Base-by-base conservation (phyloP, 2,888 invertebrate genomes). In the Altica lythri region DNA sequence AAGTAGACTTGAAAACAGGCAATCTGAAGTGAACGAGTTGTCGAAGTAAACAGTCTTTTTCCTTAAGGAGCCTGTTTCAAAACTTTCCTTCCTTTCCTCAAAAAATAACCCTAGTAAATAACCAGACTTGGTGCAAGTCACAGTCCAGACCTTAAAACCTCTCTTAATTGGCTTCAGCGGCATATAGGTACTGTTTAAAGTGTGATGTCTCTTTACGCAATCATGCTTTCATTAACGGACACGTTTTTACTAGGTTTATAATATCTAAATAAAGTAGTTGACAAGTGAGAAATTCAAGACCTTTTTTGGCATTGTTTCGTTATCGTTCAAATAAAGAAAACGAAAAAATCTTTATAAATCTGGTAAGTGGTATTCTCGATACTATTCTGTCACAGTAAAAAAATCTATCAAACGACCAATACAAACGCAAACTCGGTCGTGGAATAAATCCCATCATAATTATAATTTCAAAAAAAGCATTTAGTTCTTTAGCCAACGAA, bases 141-240 rank as follows among this genome's bases (percentile, higher is more conserved):
- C 27, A 12, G 19, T 25, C 52, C 45, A 52, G 19, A 52, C 19
- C 14, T 45, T 44, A 29, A 30, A 45, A 10, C 52, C 52, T 19
- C 35, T 35, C 18, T 52, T 45, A 8, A 52, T 38, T 27, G 29
- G 37, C 18, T 45, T 45, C 13, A 25, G 14, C 8, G 45, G 45
- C 38, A 45, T 38, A n/a, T n/a, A n/a, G n/a, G 18, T 37, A 38
- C 19, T 45, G 30, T 9, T 38, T 27, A n/a, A n/a, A n/a, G n/a
- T n/a, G n/a, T n/a, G n/a, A n/a, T n/a, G n/a, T 61, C 66, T 54
- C 61, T 63, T 52, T 59, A 66, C 27, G 49, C 52, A 9, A 61
- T 52, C 62, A 67, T 66, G 10, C 47, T 45, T 50, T 65, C 62
- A 46, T 65, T 61, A 32, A 63, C 54, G 14, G 55, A 40, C 29